Evolutionary conservation across 2,797 vertebrate genomes (phyloP), one percentile per base, ranked within the genome.

Genomic region (Gymnothorax reevesii): DNA sequence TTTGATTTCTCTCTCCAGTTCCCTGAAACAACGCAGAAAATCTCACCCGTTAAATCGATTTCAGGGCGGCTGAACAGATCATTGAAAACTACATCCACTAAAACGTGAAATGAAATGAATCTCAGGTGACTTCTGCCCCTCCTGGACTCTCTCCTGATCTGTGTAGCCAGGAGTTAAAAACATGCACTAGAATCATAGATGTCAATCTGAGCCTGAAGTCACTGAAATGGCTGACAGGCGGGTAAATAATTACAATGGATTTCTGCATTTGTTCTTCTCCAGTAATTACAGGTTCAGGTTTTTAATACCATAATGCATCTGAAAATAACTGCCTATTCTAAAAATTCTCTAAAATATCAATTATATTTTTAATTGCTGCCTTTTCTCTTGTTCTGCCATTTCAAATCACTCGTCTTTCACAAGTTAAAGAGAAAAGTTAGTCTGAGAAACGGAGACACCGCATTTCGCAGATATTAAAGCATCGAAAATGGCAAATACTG

Each of bases 401-500:
- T 77, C 33, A 33, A 7, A 54, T 80, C 49, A 27, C 77, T 80
- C 17, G n/a, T 52, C 49, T 80, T 79, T 79, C 42, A 80, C 8
- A 80, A 55, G 20, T 42, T 42, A 42, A 1, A 42, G 22, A 49
- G 73, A 77, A 49, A 20, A 49, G 17, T 52, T 33, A 77, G 33
- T 55, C 55, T 20, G 52, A 55, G 52, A 55, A 54, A 52, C 55
- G 15, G 52, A 54, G 33, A 55, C 27, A n/a, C 9, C 20, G n/a
- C 77, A 55, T 49, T 80, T 80, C 9, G 77, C 49, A 55, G 49
- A 49, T n/a, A 22, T 2, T 6, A n/a, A 80, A 10, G 49, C 49
- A 13, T 49, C n/a, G 54, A 15, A 49, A 49, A 80, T 80, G 77
- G 77, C 77, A 80, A 80, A 80, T 80, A 80, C n/a, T 54, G 77